A percentile compares a stretch with the other conserved stretches of the same genome.
Conservation (phyloP, 2,888 invertebrate species). For the Xylota sylvarum region DNA sequence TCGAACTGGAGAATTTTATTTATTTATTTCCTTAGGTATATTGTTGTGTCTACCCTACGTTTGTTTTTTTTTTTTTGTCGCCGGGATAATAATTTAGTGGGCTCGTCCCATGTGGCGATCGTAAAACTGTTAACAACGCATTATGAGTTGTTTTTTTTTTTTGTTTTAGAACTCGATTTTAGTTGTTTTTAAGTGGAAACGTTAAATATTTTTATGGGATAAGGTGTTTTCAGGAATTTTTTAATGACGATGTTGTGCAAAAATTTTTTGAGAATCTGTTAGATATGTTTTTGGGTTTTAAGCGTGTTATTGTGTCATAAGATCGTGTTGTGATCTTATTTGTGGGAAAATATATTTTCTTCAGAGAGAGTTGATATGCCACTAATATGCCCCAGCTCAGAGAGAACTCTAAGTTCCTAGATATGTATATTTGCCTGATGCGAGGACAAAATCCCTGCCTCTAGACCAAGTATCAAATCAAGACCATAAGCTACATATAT, state of each 20-base stretch:
- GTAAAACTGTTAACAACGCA: conserved; percentile 43
- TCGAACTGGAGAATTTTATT: not conserved
- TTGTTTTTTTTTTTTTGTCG: conserved; percentile 19
- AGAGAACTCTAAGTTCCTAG: no score
- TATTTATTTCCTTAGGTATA: not conserved
- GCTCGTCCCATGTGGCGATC: conserved; percentile 16
- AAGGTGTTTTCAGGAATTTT: conserved; percentile 29
- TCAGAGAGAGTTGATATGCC: no score
- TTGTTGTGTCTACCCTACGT: not conserved
- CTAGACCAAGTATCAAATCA: no score
- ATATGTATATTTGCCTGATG: no score
- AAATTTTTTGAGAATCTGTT: not conserved
- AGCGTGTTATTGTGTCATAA: not conserved
- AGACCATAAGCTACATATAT: no score
- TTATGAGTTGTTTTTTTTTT: not conserved
- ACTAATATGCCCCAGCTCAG: no score
- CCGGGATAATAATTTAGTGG: conserved; percentile 3
- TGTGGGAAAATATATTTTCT: no score
- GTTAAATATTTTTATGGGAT: conserved; percentile 17
- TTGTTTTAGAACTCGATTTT: conserved; percentile 15
- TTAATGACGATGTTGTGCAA: conserved; percentile 1
- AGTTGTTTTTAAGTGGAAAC: conserved; percentile 39
- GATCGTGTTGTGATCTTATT: no score
- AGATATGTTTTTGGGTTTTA: not conserved
- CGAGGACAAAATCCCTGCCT: no score